Conservation (phyloP, 2,113 vertebrate genomes). For the Peromyscus leucopus region DNA sequence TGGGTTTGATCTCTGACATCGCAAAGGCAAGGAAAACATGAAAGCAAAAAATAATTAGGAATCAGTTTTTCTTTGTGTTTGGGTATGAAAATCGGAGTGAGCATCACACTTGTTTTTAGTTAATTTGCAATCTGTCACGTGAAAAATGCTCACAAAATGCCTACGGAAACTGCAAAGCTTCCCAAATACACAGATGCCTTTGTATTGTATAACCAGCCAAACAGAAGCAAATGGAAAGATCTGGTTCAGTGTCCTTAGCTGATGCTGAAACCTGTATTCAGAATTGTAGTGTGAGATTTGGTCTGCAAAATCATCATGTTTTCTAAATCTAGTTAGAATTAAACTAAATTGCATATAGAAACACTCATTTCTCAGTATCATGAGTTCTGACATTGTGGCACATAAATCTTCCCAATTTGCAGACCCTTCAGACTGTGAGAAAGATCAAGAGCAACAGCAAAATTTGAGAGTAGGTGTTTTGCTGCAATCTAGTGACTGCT, state of each 20-base stretch:
- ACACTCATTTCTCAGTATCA: background rate
- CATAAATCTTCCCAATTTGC: background rate
- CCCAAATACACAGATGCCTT: background rate
- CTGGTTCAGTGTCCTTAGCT: background rate
- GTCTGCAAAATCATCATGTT: background rate
- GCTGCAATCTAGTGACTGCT: background rate
- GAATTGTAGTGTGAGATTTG: background rate
- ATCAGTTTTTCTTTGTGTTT: background rate
- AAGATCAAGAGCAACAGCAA: background rate
- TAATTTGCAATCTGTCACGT: background rate
- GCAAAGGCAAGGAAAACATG: background rate
- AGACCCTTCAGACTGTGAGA: background rate
- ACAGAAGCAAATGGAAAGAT: background rate
- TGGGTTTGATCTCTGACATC: background rate
- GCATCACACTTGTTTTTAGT: background rate
- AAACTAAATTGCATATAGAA: background rate
- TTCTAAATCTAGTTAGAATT: background rate
- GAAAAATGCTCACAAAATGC: background rate
- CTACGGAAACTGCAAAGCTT: background rate
- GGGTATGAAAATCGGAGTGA: conserved; percentile 3
- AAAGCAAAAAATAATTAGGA: background rate
- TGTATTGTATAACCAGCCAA: background rate
- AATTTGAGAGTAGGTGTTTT: background rate
- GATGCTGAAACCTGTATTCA: background rate
- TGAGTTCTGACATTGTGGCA: background rate